Percentiles rank a stretch among this genome's conserved stretches.
phyloP scores from a whole-genome alignment of 2,113 vertebrate genomes.

The Uria aalge region DNA sequence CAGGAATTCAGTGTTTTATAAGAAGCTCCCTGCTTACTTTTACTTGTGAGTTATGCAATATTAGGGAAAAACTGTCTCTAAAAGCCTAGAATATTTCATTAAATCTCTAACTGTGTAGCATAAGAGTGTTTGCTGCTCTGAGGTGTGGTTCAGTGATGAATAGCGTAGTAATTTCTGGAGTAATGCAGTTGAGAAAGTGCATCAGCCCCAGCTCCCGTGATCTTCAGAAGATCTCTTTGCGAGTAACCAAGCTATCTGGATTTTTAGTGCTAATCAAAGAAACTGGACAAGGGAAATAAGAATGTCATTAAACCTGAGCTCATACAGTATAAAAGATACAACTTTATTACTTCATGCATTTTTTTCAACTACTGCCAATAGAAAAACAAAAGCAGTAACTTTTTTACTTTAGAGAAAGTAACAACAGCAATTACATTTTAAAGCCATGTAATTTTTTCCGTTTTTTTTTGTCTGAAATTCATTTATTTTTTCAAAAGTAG shows the following conservation, averaged over 20 bases:
- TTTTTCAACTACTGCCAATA: not conserved
- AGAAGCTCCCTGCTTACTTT: not conserved
- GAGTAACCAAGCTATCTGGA: not conserved
- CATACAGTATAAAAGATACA: not conserved
- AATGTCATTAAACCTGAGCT: not conserved
- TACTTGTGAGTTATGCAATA: not conserved
- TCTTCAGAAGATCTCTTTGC: not conserved
- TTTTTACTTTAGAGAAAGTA: not conserved
- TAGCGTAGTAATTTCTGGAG: not conserved
- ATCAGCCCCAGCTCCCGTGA: accelerated
- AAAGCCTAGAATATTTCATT: not conserved
- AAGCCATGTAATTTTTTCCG: not conserved
- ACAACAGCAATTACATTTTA: not conserved
- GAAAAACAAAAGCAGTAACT: not conserved
- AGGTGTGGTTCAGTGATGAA: not conserved
- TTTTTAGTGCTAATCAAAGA: not conserved
- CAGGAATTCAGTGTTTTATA: not conserved
- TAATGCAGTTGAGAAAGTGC: not conserved
- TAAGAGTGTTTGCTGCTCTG: not conserved
- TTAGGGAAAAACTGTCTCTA: not conserved
- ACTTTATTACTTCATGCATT: not conserved
- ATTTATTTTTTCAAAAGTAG: not conserved
- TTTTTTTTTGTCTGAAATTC: not conserved
- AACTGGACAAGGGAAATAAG: not conserved
- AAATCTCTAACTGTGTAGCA: not conserved